These are phyloP conservation scores for Chrysolophus pictus DNA, from an alignment of 2,797 vertebrate genomes.

Conservation along the genomic window DNA sequence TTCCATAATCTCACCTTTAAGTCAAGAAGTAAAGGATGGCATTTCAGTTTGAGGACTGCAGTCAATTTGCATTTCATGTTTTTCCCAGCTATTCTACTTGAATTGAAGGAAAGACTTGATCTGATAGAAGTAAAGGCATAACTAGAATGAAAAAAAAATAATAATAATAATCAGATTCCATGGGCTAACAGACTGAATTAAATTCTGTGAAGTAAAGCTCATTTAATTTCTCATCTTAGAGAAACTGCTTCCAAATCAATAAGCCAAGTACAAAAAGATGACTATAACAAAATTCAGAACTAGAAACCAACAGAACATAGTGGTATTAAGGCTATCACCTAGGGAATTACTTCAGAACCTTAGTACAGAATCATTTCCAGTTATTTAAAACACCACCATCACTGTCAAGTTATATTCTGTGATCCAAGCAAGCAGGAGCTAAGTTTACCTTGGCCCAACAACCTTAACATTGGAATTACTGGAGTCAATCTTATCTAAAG, in stretches of 20 bases:
- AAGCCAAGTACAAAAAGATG: not conserved
- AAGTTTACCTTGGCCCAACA: not conserved
- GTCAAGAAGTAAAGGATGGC: slow-evolving; percentile 87
- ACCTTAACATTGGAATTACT: not conserved
- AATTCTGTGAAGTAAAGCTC: not conserved
- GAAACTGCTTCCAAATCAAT: not conserved
- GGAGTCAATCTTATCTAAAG: not conserved
- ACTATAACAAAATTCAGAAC: not conserved
- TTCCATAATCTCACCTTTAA: slow-evolving; percentile 82
- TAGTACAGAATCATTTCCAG: not conserved
- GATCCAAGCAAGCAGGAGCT: not conserved
- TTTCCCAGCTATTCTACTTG: slow-evolving; percentile 78
- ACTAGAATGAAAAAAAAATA: slow-evolving; percentile 66
- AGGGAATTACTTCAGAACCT: not conserved
- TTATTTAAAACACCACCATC: not conserved
- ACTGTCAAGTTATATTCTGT: not conserved
- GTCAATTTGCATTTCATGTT: slow-evolving; percentile 88
- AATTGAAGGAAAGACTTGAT: slow-evolving; percentile 87
- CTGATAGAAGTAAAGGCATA: slow-evolving; percentile 88
- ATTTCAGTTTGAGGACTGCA: slow-evolving; percentile 86
- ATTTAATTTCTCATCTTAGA: not conserved
- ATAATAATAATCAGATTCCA: not conserved
- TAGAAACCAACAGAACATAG: not conserved
- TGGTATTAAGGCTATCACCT: not conserved
- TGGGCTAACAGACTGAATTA: not conserved